phyloP scores from a whole-genome alignment of 2,888 invertebrate species.

The Oscheius sp. region DNA sequence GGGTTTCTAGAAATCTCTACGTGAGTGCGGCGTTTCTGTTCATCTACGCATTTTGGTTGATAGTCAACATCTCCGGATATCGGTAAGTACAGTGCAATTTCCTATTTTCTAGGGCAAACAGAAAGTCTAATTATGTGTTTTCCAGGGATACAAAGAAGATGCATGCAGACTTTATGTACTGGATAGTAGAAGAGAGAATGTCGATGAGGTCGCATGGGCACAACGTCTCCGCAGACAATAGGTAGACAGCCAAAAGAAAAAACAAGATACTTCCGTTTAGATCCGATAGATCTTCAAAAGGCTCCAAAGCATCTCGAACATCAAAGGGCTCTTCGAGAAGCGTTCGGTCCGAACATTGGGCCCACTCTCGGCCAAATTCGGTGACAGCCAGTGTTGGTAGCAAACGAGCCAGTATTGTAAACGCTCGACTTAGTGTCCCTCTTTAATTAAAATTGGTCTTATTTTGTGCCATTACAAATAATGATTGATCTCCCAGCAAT shows the following conservation, averaged over 20 bases:
- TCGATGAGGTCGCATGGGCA: conserved; percentile 52
- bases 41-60: conserved; percentile 55
- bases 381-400: conserved; percentile 45
- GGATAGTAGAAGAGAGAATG: conserved; percentile 64
- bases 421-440: conserved; percentile 55
- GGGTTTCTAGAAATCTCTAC: conserved; percentile 50
- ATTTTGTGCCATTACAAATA: neutral
- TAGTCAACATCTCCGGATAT: conserved; percentile 50
- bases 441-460: conserved; percentile 24
- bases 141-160: conserved; percentile 52
- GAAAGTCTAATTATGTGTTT: neutral
- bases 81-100: conserved; percentile 26
- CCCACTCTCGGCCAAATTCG: conserved; percentile 40
- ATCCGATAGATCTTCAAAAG: conserved; percentile 51
- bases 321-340: conserved; percentile 49
- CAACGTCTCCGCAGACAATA: conserved; percentile 56
- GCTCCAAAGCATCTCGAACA: conserved; percentile 51
- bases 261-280: conserved; percentile 3
- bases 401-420: conserved; percentile 46
- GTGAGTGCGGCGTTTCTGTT: conserved; percentile 57
- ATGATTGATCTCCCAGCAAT: neutral
- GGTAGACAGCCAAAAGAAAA: conserved; percentile 25
- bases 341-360: conserved; percentile 46
- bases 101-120: neutral
- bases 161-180: conserved; percentile 66